These are phyloP conservation scores for Lepus americanus DNA, from an alignment of 2,113 vertebrate genomes.

Conservation along the genomic window DNA sequence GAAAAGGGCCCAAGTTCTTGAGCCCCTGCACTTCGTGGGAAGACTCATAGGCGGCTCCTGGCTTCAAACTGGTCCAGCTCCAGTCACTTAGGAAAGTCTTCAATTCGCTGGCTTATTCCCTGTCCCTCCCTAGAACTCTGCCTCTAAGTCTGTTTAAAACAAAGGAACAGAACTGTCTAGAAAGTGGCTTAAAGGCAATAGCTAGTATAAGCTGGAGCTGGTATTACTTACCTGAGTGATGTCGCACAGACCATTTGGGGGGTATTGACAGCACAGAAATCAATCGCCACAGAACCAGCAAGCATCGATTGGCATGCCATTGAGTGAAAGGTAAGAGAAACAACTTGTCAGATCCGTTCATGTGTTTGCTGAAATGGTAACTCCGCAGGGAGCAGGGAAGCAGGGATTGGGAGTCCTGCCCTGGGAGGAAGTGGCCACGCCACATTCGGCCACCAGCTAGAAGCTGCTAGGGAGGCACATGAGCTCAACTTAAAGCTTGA, in stretches of 20 bases:
- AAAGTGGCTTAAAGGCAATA: not conserved
- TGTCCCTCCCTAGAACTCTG: too few species aligned
- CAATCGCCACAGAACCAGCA: not conserved
- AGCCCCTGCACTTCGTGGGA: too few species aligned
- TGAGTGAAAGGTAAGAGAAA: not conserved
- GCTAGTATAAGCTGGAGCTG: not conserved
- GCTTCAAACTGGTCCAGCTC: too few species aligned
- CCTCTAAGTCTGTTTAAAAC: too few species aligned
- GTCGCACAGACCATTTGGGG: not conserved
- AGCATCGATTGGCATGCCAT: not conserved
- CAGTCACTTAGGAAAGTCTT: too few species aligned
- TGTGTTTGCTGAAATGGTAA: not conserved
- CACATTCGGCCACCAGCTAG: accelerated
- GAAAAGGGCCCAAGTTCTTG: too few species aligned
- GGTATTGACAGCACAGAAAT: not conserved
- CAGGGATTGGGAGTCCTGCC: too few species aligned
- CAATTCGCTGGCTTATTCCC: too few species aligned
- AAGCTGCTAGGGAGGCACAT: not conserved
- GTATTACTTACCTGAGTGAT: not conserved
- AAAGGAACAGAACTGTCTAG: too few species aligned
- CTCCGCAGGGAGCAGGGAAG: too few species aligned
- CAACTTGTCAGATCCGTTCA: too few species aligned
- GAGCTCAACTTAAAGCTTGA: not conserved
- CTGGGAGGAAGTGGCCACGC: not conserved
- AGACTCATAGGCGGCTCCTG: too few species aligned